Evolutionary conservation across 2,797 vertebrate species (phyloP).

Genomic region (Spinus olivaceus): DNA sequence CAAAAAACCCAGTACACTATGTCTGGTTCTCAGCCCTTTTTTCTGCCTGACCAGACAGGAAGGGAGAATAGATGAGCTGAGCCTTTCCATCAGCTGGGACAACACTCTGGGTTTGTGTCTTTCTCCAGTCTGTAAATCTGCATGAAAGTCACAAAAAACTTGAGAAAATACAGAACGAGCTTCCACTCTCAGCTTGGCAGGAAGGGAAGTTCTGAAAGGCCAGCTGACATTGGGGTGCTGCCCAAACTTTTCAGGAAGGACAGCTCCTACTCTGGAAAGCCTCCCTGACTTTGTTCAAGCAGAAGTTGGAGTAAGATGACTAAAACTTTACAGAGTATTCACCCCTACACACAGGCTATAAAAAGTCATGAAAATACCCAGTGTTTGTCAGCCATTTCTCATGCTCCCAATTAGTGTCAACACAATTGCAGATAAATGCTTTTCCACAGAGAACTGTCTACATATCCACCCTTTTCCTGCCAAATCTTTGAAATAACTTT

Average conservation of each 20-base stretch:
- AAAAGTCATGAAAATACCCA: background rate
- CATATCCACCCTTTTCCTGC: background rate
- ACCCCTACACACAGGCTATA: background rate
- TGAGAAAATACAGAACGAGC: background rate
- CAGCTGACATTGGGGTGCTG: background rate
- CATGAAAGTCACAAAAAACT: background rate
- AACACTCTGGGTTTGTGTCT: background rate
- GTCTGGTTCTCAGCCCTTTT: background rate
- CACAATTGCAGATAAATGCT: background rate
- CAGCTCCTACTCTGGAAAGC: background rate
- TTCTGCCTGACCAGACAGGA: background rate
- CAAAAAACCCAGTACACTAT: rapidly evolving
- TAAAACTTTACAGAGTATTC: background rate
- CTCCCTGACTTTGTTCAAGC: background rate
- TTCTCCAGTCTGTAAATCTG: background rate
- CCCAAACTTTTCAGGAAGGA: background rate
- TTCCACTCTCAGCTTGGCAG: background rate
- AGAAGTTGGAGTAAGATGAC: background rate
- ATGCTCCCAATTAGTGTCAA: background rate
- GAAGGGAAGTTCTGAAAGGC: background rate
- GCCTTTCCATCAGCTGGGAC: background rate
- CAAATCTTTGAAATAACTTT: background rate
- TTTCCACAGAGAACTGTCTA: background rate
- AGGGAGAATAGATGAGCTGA: background rate
- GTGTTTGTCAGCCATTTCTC: background rate